Evolutionary conservation across 2,797 vertebrate genomes (phyloP), one percentile per base, ranked within the genome.

Genomic region (Pogonophryne albipinna): DNA sequence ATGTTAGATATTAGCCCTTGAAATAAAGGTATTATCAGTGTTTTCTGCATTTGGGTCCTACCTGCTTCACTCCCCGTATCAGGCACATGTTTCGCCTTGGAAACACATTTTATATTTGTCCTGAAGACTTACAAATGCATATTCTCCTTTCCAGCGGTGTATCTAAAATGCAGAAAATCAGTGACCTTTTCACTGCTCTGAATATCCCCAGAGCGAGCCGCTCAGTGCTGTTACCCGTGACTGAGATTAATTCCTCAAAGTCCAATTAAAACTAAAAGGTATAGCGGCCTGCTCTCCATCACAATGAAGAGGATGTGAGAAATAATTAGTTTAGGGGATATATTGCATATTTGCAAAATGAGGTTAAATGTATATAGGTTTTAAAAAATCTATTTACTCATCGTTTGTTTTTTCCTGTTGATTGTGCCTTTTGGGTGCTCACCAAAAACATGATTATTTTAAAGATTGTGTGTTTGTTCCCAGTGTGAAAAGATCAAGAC

Each of bases 251-350:
- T 57, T 65, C 44, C 51, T 77, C n/a, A 44, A 57, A 31, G 68
- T 41, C 27, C 66, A 77, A 50, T 42, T 41, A 20, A 59, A 65
- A 67, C 15, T 67, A 51, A 70, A 67, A 52, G 12, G 27, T 60
- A 27, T 27, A 16, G 16, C 11, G 12, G 8, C 20, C 14, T 16
- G 34, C 17, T 52, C 52, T 38, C 9, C 3, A 6, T 55, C 50
- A 56, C 50, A 50, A 11, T 1, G 10, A 61, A 56, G 31, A 44
- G 41, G 42, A 53, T 58, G 6, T 2, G 49, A 3, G 19, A 42
- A n/a, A 60, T 46, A 20, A 31, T 56, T 57, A 44, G 16, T 42
- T 49, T 6, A 47, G 57, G 10, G 6, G n/a, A 11, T 45, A 11
- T 11, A 20, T 9, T 20, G 20, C 20, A 44, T 44, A 45, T 45